Conservation (phyloP, 2,888 invertebrate genomes). For the Merodon equestris region DNA sequence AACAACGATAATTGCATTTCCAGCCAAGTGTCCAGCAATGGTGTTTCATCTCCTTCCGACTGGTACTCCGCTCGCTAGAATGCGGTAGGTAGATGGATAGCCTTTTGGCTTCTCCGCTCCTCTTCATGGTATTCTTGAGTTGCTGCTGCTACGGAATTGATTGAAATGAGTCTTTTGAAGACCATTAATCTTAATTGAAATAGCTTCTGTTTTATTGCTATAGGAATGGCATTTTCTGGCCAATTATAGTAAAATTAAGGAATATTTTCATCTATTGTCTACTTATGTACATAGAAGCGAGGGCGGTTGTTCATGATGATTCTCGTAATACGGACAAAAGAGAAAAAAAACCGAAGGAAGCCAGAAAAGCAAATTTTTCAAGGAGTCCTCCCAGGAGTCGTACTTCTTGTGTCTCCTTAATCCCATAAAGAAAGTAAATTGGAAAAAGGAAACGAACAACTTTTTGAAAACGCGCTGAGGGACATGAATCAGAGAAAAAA, state of each 20-base stretch:
- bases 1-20: conserved; percentile 66
- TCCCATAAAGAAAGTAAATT: no score
- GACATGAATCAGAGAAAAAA: no score
- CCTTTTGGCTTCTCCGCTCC: conserved; percentile 24
- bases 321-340: no score
- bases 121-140: not conserved
- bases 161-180: conserved; percentile 70
- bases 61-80: not conserved
- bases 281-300: no score
- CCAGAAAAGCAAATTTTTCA: not conserved
- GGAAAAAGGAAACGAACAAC: no score
- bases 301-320: no score
- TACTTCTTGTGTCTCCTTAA: no score
- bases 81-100: conserved; percentile 23
- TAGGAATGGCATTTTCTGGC: conserved; percentile 50
- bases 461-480: no score
- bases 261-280: conserved; percentile 14
- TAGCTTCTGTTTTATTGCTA: conserved; percentile 62
- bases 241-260: conserved; percentile 56
- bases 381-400: no score
- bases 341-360: no score
- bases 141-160: conserved; percentile 53
- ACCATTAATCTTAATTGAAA: conserved; percentile 71
- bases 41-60: conserved; percentile 33
- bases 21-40: conserved; percentile 61